A percentile compares a stretch with the other conserved stretches of the same genome.
Conservation (phyloP, 2,888 invertebrate species). For the Acronicta alni region DNA sequence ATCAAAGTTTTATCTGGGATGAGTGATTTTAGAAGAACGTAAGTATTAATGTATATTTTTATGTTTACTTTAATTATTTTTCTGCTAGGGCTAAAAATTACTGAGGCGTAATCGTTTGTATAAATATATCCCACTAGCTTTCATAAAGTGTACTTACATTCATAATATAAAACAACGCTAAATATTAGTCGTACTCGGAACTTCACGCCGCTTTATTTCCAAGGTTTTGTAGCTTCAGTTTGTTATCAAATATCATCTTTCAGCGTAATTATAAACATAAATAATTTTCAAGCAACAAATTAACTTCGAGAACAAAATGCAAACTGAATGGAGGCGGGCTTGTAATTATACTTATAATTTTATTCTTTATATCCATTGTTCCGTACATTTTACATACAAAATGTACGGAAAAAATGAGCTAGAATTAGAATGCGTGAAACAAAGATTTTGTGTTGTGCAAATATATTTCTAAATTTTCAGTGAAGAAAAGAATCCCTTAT, state of each 20-base stretch:
- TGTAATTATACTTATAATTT: conserved; percentile 71
- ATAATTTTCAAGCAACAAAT: conserved; percentile 55
- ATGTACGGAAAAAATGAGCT: conserved; percentile 72
- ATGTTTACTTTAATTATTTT: no score
- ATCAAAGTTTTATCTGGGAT: no score
- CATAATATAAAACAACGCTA: no score
- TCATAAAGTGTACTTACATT: no score
- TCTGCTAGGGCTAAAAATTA: no score
- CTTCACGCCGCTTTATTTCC: not conserved
- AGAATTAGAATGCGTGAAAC: conserved; percentile 79
- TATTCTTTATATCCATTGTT: conserved; percentile 76
- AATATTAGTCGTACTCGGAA: not conserved
- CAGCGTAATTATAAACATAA: conserved; percentile 36
- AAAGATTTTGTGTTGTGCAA: conserved; percentile 59
- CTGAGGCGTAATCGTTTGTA: no score
- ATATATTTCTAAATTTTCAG: conserved; percentile 11
- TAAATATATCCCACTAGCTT: no score
- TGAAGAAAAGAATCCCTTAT: conserved; percentile 52
- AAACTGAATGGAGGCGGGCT: conserved; percentile 65
- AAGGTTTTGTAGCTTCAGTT: conserved; percentile 20
- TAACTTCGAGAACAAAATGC: conserved; percentile 68
- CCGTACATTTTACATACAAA: no score
- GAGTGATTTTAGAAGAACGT: no score
- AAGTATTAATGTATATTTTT: no score
- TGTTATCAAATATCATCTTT: conserved; percentile 46